Percentiles rank a stretch among this genome's conserved stretches.
These are phyloP conservation scores for Australoheros scitulus DNA, from an alignment of 2,113 vertebrate species.

Conservation along the genomic window DNA sequence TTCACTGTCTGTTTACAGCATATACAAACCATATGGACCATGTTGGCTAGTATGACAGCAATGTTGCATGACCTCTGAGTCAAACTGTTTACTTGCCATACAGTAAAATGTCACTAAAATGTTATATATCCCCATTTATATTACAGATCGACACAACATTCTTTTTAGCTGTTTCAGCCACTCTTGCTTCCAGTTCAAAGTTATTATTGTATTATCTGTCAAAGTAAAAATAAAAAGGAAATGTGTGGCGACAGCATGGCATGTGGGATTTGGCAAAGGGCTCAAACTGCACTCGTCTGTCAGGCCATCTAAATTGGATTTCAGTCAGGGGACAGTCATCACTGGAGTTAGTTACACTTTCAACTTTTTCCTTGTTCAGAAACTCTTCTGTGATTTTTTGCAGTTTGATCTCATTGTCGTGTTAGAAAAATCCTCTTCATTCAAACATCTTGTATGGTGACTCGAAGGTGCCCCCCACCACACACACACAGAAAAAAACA, in stretches of 20 bases:
- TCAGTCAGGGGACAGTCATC: not conserved
- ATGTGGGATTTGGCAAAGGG: not conserved
- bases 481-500: not conserved
- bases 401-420: not conserved
- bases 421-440: not conserved
- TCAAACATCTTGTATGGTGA: not conserved
- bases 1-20: not conserved
- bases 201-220: not conserved
- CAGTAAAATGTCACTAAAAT: not conserved
- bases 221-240: not conserved
- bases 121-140: not conserved
- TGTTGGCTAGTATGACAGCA: not conserved
- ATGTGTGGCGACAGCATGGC: not conserved
- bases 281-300: not conserved
- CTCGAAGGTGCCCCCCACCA: not conserved
- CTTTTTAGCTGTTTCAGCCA: not conserved
- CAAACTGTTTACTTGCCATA: not conserved
- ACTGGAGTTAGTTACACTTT: not conserved
- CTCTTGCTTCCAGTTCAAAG: not conserved
- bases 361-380: too few species aligned
- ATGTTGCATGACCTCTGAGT: not conserved
- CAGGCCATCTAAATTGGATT: not conserved
- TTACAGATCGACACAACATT: not conserved
- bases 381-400: not conserved
- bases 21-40: not conserved